These are phyloP conservation scores for Troides oblongomaculatus DNA, from an alignment of 2,888 invertebrate genomes.

Conservation along the genomic window DNA sequence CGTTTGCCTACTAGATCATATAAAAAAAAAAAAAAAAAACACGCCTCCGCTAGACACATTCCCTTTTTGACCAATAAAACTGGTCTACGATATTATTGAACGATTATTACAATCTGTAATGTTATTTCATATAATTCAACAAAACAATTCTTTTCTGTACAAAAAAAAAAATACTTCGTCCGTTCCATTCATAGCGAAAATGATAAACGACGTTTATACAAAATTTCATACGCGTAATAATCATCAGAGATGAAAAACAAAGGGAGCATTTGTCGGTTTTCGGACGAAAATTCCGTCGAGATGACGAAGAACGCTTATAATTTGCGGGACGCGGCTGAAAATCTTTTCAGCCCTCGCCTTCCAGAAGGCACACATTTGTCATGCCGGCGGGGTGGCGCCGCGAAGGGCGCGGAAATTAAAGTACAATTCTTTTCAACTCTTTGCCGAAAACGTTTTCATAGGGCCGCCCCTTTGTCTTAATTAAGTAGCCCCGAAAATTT, in stretches of 20 bases:
- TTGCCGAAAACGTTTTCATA: conserved; percentile 21
- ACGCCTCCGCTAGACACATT: too few species aligned
- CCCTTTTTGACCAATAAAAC: too few species aligned
- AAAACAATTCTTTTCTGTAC: too few species aligned
- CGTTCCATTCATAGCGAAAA: background rate
- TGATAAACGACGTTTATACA: conserved; percentile 20
- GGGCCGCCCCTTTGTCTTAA: conserved; percentile 17
- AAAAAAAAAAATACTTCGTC: too few species aligned
- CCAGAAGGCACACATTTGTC: conserved; percentile 27
- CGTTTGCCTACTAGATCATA: too few species aligned
- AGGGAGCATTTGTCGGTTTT: conserved; percentile 33
- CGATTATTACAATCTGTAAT: too few species aligned
- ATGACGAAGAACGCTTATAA: conserved; percentile 24
- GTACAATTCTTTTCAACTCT: conserved; percentile 25
- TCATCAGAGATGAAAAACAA: conserved; percentile 29
- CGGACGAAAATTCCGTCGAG: conserved; percentile 25
- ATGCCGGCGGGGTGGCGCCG: conserved; percentile 4
- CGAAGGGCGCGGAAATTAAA: conserved; percentile 21
- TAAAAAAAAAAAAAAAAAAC: too few species aligned
- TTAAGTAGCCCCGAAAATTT: conserved; percentile 16
- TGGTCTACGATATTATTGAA: too few species aligned
- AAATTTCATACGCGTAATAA: conserved; percentile 19
- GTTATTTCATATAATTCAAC: too few species aligned
- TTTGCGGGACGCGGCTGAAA: conserved; percentile 13
- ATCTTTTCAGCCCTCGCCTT: conserved; percentile 21